Evolutionary conservation across 2,888 invertebrate species (phyloP), one percentile per base, ranked within the genome.

Genomic region (Crocallis elinguaria): DNA sequence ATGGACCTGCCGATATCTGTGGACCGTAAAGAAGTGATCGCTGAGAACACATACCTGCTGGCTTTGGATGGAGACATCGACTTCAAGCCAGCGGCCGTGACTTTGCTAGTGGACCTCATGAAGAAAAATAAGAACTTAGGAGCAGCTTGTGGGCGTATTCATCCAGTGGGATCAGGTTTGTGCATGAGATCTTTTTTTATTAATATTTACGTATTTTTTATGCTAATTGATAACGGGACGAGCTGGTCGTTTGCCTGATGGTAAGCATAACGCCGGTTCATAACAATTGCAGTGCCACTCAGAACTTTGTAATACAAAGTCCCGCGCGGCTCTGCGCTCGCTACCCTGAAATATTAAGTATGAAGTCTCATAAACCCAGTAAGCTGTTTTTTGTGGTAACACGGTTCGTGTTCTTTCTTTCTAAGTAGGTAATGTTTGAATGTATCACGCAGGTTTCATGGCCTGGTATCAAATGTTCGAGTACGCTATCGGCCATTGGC

Each of bases 401-500:
- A 19, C 4, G 8, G 23, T 23, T 23, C n/a, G n/a, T n/a, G n/a
- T n/a, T n/a, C 3, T 27, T 1, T 3, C 11, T 27, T 5, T 19
- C 27, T 17, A 11, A 19, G 25, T 17, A 27, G 11, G 42, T 35
- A 30, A 11, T 39, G 13, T 37, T 1, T 44, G 2, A 14, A 17
- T 35, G 49, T 25, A 39, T 30, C 30, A 65, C 66, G 5, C 61
- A 94, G 95, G 96, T 41, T 95, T 95, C 29, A 95, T 96, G 94
- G 94, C 96, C 2, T 96, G 96, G 96, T 96, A 96, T 73, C 96
- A 96, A 84, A 94, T 94, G 78, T 98, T 98, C 75, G 98, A 98
- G 79, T 98, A 98, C 75, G 97, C 97, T 0, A 95, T 98, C 59
- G 97, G 97, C 3, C 97, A 98, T 92, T 98, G 98, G 98, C 92